These are phyloP conservation scores for Petrocephalus zakoni DNA, from an alignment of 2,113 vertebrate species.

Conservation along the genomic window DNA sequence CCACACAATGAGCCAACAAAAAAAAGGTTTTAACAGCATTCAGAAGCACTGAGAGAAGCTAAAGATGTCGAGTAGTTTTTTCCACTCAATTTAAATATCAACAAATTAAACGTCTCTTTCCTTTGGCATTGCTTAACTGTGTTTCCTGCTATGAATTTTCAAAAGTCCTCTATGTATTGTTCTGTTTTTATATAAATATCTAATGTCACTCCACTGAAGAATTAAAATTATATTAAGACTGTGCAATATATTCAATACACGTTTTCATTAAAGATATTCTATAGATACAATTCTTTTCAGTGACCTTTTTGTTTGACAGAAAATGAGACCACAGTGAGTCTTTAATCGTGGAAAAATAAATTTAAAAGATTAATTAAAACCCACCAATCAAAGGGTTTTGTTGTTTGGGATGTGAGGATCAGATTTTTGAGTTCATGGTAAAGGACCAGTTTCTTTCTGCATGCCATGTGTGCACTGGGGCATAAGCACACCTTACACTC, in stretches of 20 bases:
- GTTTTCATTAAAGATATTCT: slow-evolving; percentile 2
- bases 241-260: background rate
- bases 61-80: background rate
- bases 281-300: background rate
- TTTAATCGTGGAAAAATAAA: background rate
- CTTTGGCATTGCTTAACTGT: slow-evolving; percentile 31
- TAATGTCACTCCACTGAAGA: background rate
- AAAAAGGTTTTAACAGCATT: background rate
- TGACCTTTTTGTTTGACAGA: background rate
- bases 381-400: background rate
- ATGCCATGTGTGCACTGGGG: background rate
- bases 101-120: background rate
- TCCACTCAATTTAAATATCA: background rate
- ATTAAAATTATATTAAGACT: background rate
- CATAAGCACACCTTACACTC: slow-evolving; percentile 78
- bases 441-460: background rate
- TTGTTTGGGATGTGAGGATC: background rate
- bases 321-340: no score
- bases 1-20: slow-evolving; percentile 5
- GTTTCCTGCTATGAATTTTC: background rate
- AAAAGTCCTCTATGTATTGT: background rate
- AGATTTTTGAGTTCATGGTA: background rate
- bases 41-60: slow-evolving; percentile 19
- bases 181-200: background rate
- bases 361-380: background rate